phyloP scores from a whole-genome alignment of 2,888 invertebrate species.

The Caenorhabditis sp. region DNA sequence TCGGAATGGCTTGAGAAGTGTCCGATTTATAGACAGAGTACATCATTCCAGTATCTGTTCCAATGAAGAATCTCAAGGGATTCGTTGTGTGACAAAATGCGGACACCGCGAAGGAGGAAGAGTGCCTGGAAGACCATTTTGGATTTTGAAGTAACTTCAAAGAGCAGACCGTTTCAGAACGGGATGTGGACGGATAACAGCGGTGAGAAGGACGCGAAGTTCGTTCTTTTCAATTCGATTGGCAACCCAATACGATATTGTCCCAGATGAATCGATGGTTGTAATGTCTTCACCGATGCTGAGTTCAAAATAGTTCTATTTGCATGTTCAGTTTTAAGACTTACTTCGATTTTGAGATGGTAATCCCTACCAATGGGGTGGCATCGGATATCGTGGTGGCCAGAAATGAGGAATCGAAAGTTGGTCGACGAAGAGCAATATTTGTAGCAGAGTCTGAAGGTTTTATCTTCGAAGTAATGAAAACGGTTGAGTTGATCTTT shows the following conservation, averaged over 20 bases:
- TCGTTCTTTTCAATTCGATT: constrained; percentile 59
- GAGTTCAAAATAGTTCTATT: not conserved
- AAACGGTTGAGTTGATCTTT: no score
- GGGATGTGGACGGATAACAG: constrained; percentile 61
- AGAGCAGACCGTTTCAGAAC: constrained; percentile 38
- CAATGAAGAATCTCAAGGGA: constrained; percentile 57
- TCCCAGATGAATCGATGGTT: constrained; percentile 60
- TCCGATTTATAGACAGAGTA: constrained; percentile 58
- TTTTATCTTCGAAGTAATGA: not conserved
- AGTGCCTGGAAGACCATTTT: constrained; percentile 39
- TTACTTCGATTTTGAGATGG: constrained; percentile 44
- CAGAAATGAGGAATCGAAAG: constrained; percentile 64
- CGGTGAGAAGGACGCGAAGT: constrained; percentile 44
- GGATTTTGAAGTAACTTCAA: not conserved
- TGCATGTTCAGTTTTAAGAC: not conserved
- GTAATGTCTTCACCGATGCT: constrained; percentile 58
- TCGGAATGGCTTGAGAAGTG: constrained; percentile 59
- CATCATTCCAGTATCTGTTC: constrained; percentile 62
- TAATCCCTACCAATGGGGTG: constrained; percentile 52
- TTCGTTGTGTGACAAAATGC: constrained; percentile 45
- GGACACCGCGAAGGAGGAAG: constrained; percentile 47
- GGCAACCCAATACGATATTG: constrained; percentile 57
- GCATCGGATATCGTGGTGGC: constrained; percentile 61
- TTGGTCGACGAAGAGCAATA: constrained; percentile 59
- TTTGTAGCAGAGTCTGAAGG: constrained; percentile 47